phyloP scores from a whole-genome alignment of 2,113 vertebrate species.

The Archilochus colubris region DNA sequence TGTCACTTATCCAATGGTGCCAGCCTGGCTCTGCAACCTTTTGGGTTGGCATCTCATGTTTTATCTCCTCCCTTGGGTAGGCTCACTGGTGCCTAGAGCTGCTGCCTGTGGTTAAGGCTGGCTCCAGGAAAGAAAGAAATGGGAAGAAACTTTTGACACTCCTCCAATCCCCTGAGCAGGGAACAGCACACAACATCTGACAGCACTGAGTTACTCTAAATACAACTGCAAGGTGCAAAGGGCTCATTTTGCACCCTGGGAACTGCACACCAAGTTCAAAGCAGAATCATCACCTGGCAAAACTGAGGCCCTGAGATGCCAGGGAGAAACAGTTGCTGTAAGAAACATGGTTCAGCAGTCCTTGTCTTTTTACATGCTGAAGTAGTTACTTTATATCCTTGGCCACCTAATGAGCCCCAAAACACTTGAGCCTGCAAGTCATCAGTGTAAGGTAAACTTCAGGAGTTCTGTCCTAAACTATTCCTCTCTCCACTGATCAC shows the following conservation, averaged over 20 bases:
- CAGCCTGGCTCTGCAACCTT: neutral
- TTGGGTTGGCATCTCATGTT: neutral
- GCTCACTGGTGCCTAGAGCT: neutral
- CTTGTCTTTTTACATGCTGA: neutral
- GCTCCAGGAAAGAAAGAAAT: neutral
- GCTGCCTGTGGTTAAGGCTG: neutral
- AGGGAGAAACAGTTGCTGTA: neutral
- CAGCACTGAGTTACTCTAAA: conserved; percentile 1
- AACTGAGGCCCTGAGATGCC: neutral
- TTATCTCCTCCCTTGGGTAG: neutral
- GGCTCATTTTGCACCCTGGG: neutral
- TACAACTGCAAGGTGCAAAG: neutral
- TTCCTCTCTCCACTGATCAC: neutral
- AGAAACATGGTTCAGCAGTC: neutral
- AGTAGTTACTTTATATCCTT: neutral
- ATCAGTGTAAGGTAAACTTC: neutral
- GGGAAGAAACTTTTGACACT: neutral
- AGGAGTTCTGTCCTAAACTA: neutral
- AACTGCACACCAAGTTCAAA: neutral
- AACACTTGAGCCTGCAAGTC: neutral
- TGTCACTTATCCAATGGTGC: neutral
- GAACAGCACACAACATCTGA: neutral
- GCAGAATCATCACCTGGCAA: neutral
- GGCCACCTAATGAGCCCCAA: neutral
- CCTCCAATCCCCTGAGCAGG: neutral